Evolutionary conservation across 2,113 vertebrate genomes (phyloP).

Genomic region (Aegithalos caudatus): DNA sequence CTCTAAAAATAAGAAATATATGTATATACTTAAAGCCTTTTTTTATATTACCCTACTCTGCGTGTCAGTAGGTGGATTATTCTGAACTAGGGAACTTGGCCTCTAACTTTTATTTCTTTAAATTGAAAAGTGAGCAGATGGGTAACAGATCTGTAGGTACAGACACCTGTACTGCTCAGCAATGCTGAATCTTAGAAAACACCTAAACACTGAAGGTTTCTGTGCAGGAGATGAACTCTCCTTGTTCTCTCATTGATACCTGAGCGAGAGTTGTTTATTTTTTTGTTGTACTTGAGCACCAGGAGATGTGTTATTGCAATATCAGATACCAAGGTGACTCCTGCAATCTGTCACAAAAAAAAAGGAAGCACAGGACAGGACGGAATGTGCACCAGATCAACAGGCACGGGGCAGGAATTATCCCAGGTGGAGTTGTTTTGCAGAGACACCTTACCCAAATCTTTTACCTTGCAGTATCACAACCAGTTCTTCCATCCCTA

Average conservation of each 20-base stretch:
- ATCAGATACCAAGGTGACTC: neutral
- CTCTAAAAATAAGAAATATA: neutral
- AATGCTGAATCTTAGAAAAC: neutral
- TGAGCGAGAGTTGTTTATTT: neutral
- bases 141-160: neutral
- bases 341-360: neutral
- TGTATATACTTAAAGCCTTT: neutral
- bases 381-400: neutral
- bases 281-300: neutral
- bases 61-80: neutral
- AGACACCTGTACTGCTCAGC: neutral
- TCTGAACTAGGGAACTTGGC: neutral
- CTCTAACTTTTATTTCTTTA: neutral
- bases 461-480: neutral
- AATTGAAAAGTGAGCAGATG: neutral
- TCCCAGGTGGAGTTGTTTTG: conserved; percentile 5
- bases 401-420: neutral
- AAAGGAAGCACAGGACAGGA: neutral
- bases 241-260: neutral
- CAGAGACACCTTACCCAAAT: neutral
- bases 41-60: neutral
- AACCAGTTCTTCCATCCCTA: conserved; percentile 40
- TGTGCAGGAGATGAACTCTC: neutral
- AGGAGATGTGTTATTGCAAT: neutral
- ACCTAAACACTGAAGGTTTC: neutral